Evolutionary conservation across 2,888 invertebrate genomes (phyloP), one percentile per base, ranked within the genome.

Genomic region (Chelonus formosanus): DNA sequence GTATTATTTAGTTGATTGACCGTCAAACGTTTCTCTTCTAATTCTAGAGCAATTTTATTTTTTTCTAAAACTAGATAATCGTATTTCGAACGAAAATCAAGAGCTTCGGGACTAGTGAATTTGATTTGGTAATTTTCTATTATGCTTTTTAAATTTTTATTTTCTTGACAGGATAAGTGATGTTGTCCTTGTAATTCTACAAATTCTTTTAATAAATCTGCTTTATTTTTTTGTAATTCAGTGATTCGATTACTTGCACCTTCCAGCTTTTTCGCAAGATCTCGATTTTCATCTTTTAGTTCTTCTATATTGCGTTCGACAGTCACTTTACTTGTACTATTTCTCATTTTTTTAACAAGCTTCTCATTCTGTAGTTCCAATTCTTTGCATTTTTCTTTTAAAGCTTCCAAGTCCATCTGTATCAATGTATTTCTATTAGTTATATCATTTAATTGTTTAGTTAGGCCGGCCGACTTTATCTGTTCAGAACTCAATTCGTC

Each of bases 361-460:
- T 86, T 87, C 32, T 85, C 84, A 8, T 87, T 84, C 0, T 80
- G 80, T 52, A 81, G 84, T 3, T 84, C 84, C 3, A 88, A 76
- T 20, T 82, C 82, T 68, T 86, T 85, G 74, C 85, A 86, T 68
- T 86, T 87, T 44, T 86, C 86, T 2, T 85, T 85, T 67, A 87
- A 84, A 0, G 83, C 84, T 67, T 88, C 85, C 69, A 81, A 77
- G 3, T 87, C 81, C 47, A 80, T 82, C 55, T 84, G 64, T 63
- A 87, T 84, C 72, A 84, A 82, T 0, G 78, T 75, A 74, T 86
- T 86, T 71, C 85, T 86, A 0, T 86, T 83, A 0, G 85, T 83
- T 31, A 86, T 68, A 6, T 78, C 75, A 3, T 76, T 76, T 0
- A 86, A 59, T 65, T 86, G 85, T 7, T 81, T 81, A 40, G 79